A percentile compares a stretch with the other conserved stretches of the same genome.
Evolutionary conservation across 2,888 invertebrate genomes (phyloP).

Genomic region (Chrysolina oricalcia): DNA sequence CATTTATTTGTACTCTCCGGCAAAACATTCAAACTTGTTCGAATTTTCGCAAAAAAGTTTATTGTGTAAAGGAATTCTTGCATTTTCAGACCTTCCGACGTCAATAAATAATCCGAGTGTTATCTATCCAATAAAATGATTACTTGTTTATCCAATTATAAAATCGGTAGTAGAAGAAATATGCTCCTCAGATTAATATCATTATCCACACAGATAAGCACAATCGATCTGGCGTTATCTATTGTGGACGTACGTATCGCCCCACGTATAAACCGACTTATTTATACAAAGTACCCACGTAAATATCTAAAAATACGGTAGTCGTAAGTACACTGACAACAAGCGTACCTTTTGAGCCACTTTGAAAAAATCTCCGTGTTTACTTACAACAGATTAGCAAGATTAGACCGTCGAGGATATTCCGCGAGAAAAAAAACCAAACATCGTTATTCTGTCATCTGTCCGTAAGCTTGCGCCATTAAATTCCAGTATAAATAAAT

Average conservation of each 20-base stretch:
- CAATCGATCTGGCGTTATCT: slow-evolving; percentile 54
- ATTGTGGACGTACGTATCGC: slow-evolving; percentile 52
- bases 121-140: slow-evolving; percentile 44
- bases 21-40: no score
- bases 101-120: slow-evolving; percentile 10
- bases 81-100: not conserved
- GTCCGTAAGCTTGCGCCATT: slow-evolving; percentile 48
- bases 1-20: no score
- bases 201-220: slow-evolving; percentile 48
- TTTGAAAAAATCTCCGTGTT: slow-evolving; percentile 52
- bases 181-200: slow-evolving; percentile 49
- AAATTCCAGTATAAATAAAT: slow-evolving; percentile 52
- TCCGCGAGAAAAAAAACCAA: slow-evolving; percentile 18
- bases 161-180: slow-evolving; percentile 53
- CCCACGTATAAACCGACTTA: slow-evolving; percentile 49
- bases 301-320: slow-evolving; percentile 58
- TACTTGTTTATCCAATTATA: slow-evolving; percentile 45
- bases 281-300: slow-evolving; percentile 49
- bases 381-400: slow-evolving; percentile 37
- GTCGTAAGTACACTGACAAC: slow-evolving; percentile 50
- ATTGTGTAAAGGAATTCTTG: no score
- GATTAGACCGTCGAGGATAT: slow-evolving; percentile 40
- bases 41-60: no score
- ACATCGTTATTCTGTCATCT: slow-evolving; percentile 31
- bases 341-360: slow-evolving; percentile 50